These are phyloP conservation scores for Epizoanthus fatuus DNA, from an alignment of 92 coral and sea anemone species.

Conservation along the genomic window DNA sequence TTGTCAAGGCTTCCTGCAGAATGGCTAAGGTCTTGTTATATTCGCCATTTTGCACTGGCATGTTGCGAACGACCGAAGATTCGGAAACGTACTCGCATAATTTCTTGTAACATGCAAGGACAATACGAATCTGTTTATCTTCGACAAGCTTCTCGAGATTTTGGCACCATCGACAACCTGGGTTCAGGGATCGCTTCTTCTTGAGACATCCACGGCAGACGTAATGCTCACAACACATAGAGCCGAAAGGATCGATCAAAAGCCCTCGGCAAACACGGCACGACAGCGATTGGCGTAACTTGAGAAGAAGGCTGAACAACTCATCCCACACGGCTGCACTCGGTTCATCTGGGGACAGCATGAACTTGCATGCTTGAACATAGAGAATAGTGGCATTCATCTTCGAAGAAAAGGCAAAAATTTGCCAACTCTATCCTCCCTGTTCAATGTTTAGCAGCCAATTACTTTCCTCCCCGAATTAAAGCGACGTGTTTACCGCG, in stretches of 20 bases:
- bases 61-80: conserved; percentile 60
- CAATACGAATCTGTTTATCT: conserved; percentile 87
- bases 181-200: conserved; percentile 93
- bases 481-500: conserved; percentile 43
- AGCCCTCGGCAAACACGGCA: conserved; percentile 99
- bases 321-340: conserved; percentile 81
- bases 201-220: conserved; percentile 94
- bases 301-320: conserved; percentile 84
- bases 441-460: no score
- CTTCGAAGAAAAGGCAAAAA: not conserved
- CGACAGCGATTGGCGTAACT: conserved; percentile 89
- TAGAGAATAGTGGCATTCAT: conserved; percentile 97
- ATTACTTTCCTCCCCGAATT: not conserved
- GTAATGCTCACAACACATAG: conserved; percentile 90
- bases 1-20: conserved; percentile 86
- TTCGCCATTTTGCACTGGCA: conserved; percentile 84
- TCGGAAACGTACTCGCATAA: conserved; percentile 87
- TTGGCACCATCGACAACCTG: conserved; percentile 99
- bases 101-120: conserved; percentile 97
- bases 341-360: conserved; percentile 81
- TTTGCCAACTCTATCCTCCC: not conserved
- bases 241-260: conserved; percentile 93
- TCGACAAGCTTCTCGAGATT: conserved; percentile 85
- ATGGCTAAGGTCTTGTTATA: conserved; percentile 84
- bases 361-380: conserved; percentile 97